Base-by-base conservation (phyloP, 2,888 invertebrate genomes). In the Leistus spinibarbis region DNA sequence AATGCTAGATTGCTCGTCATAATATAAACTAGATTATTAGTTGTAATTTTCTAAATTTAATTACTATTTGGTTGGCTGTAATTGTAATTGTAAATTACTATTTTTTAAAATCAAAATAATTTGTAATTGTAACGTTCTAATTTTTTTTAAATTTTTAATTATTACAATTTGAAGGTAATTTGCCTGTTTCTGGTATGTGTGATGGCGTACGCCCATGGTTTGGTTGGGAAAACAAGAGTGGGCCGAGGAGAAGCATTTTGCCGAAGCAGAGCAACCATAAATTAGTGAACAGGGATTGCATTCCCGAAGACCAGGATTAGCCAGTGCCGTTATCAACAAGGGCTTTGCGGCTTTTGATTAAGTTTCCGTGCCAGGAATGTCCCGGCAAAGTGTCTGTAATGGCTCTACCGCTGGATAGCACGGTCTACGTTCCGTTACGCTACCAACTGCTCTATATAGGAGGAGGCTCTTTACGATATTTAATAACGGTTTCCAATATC, bases 311-410 rank as follows among this genome's bases (percentile, higher is more conserved):
- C 81, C 80, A 79, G 82, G 83, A 83, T 83, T 83, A 83, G 82
- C 82, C 79, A 81, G 79, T 80, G 70, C 76, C 82, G 83, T 82
- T 83, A 83, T 83, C 82, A 82, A 82, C 79, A 80, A 79, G 81
- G 81, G 82, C 81, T 83, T 82, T 82, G 80, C 76, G 81, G 81
- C 80, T 82, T 83, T 82, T 82, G 83, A 83, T 83, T 82, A 83
- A 82, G 83, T 82, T 81, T 81, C 80, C 82, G 82, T 83, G 83
- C 82, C 77, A 79, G 81, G 82, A 83, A 83, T 83, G 81, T 79
- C 76, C 79, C 79, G 20, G 80, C 79, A 82, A 81, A 81, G 81
- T 82, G 82, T 81, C 80, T 79, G 78, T 81, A 82, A 82, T 82
- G 80, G 81, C n/a, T 22, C 13, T 19, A 40, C 40, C 40, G 40